Conservation (phyloP, 2,888 invertebrate species). For the Noctua janthe region DNA sequence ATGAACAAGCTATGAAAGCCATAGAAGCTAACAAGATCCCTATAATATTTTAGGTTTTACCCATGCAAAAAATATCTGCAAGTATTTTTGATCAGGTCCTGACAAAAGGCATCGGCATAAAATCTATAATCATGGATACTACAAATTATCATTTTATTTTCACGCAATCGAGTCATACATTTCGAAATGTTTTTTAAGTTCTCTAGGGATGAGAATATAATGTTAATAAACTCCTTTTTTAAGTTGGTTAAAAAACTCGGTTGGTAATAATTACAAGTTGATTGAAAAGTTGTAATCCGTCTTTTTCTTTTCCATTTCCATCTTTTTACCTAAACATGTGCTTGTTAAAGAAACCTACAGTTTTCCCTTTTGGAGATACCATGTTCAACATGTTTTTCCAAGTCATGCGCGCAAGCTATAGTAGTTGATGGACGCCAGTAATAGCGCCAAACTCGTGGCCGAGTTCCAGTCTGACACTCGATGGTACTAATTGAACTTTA, state of each 20-base stretch:
- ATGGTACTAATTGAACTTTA: not conserved
- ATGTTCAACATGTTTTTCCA: not conserved
- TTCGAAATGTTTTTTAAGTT: not conserved
- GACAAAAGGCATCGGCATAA: not conserved
- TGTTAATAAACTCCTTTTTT: not conserved
- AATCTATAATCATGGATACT: not conserved
- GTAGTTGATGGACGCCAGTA: not conserved
- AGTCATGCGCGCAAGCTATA: not conserved
- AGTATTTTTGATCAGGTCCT: not conserved
- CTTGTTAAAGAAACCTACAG: not conserved
- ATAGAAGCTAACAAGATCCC: slow-evolving; percentile 72
- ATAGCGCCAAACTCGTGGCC: not conserved
- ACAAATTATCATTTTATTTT: not conserved
- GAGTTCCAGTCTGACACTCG: not conserved
- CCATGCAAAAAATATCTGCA: not conserved
- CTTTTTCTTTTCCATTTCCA: not conserved
- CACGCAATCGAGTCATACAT: not conserved
- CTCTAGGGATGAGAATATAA: not conserved
- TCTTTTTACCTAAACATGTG: not conserved
- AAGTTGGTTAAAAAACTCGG: not conserved
- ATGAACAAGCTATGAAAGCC: slow-evolving; percentile 75
- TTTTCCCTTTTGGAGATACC: not conserved
- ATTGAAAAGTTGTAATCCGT: slow-evolving; percentile 5
- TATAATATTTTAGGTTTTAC: slow-evolving; percentile 60
- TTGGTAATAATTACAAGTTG: slow-evolving; percentile 11